A percentile compares a stretch with the other conserved stretches of the same genome.
Conservation (phyloP, 2,888 invertebrate genomes). For the Podotricha telesiphe region DNA sequence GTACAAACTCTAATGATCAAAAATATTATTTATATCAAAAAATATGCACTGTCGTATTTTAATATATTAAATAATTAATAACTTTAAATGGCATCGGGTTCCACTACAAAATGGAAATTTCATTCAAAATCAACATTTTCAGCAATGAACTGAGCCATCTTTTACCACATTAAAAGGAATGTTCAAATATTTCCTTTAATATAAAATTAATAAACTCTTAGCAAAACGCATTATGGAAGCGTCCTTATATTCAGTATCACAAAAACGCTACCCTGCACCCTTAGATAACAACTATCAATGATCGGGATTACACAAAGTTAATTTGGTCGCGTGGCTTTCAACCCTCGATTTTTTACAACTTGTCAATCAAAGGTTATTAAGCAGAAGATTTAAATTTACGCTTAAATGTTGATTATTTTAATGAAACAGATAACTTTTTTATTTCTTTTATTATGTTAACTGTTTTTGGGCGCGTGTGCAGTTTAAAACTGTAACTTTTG, state of each 20-base stretch:
- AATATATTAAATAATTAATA: no score
- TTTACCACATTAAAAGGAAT: no score
- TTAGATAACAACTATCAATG: constrained; percentile 67
- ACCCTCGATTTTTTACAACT: constrained; percentile 51
- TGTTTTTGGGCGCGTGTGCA: constrained; percentile 36
- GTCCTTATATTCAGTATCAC: constrained; percentile 52
- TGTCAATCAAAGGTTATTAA: constrained; percentile 63
- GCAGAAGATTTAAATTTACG: constrained; percentile 57
- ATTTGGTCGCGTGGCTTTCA: constrained; percentile 75
- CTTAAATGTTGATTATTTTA: constrained; percentile 39
- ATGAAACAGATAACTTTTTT: constrained; percentile 47
- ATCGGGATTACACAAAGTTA: constrained; percentile 77
- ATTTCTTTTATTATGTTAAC: constrained; percentile 34
- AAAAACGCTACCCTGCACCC: constrained; percentile 65
- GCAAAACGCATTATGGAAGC: constrained; percentile 6
- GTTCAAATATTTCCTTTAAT: not conserved
- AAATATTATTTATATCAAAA: no score
- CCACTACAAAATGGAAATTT: no score
- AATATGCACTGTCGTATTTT: no score
- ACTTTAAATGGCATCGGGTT: no score
- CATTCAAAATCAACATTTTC: no score
- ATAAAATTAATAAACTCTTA: not conserved
- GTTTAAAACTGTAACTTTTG: constrained; percentile 24
- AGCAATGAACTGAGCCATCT: no score
- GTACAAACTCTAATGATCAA: no score